Percentiles rank a stretch among this genome's conserved stretches.
Evolutionary conservation across 2,797 vertebrate species (phyloP).

Genomic region (Falco cherrug): DNA sequence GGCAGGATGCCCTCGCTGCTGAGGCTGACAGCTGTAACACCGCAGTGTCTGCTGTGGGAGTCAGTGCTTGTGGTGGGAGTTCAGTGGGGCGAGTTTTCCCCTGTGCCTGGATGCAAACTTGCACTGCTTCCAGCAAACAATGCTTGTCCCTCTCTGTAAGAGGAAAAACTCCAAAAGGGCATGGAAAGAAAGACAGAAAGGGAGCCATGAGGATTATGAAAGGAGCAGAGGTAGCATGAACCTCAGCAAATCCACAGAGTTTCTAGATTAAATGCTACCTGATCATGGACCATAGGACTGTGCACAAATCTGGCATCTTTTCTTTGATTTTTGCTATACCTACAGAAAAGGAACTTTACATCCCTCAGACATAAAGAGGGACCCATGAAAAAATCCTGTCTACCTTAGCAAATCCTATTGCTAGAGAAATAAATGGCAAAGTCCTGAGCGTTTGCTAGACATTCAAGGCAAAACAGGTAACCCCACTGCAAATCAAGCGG

Average conservation of each 20-base stretch:
- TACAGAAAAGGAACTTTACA: background rate
- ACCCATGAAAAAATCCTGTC: background rate
- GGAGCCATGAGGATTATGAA: background rate
- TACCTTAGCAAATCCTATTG: background rate
- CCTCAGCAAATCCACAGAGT: background rate
- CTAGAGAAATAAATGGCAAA: background rate
- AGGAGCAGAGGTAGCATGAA: background rate
- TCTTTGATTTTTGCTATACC: background rate
- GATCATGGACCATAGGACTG: accelerated
- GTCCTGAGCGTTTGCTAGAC: background rate
- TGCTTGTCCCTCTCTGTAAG: accelerated
- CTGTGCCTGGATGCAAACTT: background rate
- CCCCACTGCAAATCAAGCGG: background rate
- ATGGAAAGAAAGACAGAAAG: background rate
- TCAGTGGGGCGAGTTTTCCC: accelerated
- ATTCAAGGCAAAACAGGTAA: background rate
- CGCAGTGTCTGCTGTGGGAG: accelerated
- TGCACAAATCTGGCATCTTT: background rate
- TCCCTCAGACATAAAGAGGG: background rate
- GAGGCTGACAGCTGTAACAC: background rate
- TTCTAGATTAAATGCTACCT: background rate
- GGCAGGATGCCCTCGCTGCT: background rate
- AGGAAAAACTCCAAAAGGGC: background rate
- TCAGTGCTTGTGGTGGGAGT: background rate
- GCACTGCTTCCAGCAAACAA: background rate